phyloP scores from a whole-genome alignment of 2,113 vertebrate species.

The Catharus fuscescens region DNA sequence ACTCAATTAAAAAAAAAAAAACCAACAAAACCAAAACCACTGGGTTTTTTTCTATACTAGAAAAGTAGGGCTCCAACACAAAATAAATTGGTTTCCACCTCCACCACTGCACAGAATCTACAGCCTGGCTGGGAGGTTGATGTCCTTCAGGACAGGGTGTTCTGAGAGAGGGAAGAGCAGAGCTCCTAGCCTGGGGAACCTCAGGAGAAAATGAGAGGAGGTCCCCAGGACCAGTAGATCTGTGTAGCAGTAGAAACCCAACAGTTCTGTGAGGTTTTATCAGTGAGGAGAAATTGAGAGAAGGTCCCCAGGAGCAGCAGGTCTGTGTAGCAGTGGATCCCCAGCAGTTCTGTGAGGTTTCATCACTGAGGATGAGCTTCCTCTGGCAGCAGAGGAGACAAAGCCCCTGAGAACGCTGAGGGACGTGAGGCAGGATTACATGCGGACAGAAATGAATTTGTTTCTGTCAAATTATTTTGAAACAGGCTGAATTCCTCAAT shows the following conservation, averaged over 20 bases:
- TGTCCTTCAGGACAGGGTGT: background rate
- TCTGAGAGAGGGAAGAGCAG: background rate
- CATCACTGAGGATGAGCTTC: background rate
- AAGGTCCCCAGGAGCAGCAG: background rate
- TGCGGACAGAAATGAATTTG: background rate
- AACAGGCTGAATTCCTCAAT: background rate
- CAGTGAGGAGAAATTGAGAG: background rate
- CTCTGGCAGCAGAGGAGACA: background rate
- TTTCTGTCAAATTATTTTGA: background rate
- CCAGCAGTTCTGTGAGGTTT: background rate
- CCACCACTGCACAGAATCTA: background rate
- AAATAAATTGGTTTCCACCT: background rate
- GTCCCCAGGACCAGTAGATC: background rate
- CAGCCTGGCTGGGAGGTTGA: background rate
- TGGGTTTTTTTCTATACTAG: background rate
- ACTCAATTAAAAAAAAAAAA: background rate
- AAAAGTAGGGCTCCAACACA: background rate
- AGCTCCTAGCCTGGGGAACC: background rate
- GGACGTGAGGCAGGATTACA: accelerated
- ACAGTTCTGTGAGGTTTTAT: background rate
- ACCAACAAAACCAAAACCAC: background rate
- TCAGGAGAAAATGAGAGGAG: background rate
- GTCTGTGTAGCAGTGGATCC: background rate
- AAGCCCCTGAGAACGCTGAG: background rate
- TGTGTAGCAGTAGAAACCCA: background rate